Percentiles rank a stretch among this genome's conserved stretches.
Evolutionary conservation across 2,888 invertebrate species (phyloP).

Genomic region (Hipparchia sbordonii): DNA sequence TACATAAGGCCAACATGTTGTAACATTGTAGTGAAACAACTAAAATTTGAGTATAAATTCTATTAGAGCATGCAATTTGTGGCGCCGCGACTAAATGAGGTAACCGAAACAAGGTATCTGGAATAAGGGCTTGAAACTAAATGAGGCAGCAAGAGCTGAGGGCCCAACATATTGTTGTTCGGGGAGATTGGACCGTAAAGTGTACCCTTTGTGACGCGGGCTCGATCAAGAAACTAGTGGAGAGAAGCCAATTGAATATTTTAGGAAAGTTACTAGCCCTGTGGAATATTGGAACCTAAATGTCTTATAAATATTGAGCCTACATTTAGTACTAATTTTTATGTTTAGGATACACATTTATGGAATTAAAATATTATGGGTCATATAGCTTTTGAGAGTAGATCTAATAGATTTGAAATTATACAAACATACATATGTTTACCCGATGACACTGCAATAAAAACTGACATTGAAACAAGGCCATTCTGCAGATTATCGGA

Average conservation of each 20-base stretch:
- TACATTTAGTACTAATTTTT: background rate
- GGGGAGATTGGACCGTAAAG: background rate
- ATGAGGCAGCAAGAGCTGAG: conserved; percentile 10
- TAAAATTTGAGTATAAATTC: conserved; percentile 2
- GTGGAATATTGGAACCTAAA: background rate
- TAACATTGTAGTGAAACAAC: background rate
- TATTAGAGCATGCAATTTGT: background rate
- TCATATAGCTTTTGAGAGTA: too few relatives aligned
- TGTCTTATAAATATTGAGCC: too few relatives aligned
- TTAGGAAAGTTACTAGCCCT: conserved; percentile 1
- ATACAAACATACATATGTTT: too few relatives aligned
- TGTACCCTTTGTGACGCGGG: conserved; percentile 10
- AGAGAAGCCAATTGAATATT: conserved; percentile 24
- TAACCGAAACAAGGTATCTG: background rate
- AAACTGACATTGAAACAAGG: too few relatives aligned
- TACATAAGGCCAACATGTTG: background rate
- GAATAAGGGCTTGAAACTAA: conserved; percentile 8
- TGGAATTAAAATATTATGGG: background rate
- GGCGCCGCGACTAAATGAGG: background rate
- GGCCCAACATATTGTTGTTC: conserved; percentile 16
- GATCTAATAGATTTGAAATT: too few relatives aligned
- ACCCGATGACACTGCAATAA: too few relatives aligned
- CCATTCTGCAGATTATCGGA: too few relatives aligned
- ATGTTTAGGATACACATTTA: background rate
- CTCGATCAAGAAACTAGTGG: conserved; percentile 22